Evolutionary conservation across 2,888 invertebrate species (phyloP).

Genomic region (Diachrysia chrysitis): DNA sequence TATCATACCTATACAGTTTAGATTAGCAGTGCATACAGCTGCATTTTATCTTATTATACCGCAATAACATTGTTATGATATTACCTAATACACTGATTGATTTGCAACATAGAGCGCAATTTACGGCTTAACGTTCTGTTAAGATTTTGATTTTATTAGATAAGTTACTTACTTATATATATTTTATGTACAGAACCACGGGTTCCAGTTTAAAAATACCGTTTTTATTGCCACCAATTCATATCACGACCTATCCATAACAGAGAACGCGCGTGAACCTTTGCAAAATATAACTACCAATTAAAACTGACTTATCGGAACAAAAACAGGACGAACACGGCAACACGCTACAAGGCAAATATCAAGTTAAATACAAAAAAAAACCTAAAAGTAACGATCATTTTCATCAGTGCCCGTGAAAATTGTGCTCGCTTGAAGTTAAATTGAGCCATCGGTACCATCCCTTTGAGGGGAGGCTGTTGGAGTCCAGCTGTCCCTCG

Average conservation of each 20-base stretch:
- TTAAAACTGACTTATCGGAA: background rate
- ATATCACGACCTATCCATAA: background rate
- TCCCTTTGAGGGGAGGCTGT: slow-evolving; percentile 52
- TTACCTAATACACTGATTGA: no score
- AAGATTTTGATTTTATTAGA: no score
- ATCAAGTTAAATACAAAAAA: background rate
- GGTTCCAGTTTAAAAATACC: no score
- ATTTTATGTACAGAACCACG: no score
- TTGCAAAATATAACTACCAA: background rate
- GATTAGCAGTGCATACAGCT: background rate
- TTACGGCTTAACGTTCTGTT: no score
- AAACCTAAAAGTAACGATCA: slow-evolving; percentile 1
- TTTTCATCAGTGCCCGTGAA: background rate
- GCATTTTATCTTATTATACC: slow-evolving; percentile 7
- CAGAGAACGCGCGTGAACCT: background rate
- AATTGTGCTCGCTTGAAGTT: slow-evolving; percentile 33
- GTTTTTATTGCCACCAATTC: no score
- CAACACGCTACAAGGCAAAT: background rate
- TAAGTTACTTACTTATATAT: no score
- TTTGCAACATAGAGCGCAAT: no score
- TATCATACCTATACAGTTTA: background rate
- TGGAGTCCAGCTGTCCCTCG: slow-evolving; percentile 21
- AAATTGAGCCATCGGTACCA: slow-evolving; percentile 51
- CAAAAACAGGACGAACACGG: background rate
- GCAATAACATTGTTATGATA: background rate